Conservation (phyloP, 2,797 vertebrate genomes). For the Perodicticus potto region DNA sequence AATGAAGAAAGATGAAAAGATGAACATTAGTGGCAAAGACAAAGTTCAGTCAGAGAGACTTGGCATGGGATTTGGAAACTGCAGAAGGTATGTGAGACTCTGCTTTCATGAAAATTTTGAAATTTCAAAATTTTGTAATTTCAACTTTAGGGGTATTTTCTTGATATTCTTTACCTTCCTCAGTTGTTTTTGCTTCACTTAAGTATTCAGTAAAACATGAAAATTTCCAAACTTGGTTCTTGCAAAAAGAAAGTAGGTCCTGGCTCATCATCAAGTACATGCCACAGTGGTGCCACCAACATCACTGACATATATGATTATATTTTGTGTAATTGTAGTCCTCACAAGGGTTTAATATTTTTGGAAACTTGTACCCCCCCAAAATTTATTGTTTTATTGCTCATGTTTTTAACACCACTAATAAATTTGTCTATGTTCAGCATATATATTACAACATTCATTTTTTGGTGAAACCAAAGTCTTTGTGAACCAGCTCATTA, state of each 20-base stretch:
- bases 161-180: neutral
- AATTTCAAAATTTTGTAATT: too few relatives aligned
- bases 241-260: neutral
- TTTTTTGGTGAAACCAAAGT: neutral
- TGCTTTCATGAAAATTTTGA: neutral
- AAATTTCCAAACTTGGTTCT: neutral
- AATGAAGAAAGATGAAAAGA: slow-evolving; percentile 90
- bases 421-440: neutral
- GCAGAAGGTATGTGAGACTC: slow-evolving; percentile 89
- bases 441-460: neutral
- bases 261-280: neutral
- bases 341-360: neutral
- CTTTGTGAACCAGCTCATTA: neutral
- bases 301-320: fast-evolving
- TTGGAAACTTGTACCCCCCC: neutral
- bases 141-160: fast-evolving
- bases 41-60: slow-evolving; percentile 94
- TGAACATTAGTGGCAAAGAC: slow-evolving; percentile 91
- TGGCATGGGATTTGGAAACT: slow-evolving; percentile 94
- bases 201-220: neutral
- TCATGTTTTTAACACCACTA: neutral
- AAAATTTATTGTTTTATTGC: neutral
- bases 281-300: fast-evolving
- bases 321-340: neutral
- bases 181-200: neutral